Evolutionary conservation across 2,888 invertebrate species (phyloP), one percentile per base, ranked within the genome.

Genomic region (Spatulosminthurus flaviceps): DNA sequence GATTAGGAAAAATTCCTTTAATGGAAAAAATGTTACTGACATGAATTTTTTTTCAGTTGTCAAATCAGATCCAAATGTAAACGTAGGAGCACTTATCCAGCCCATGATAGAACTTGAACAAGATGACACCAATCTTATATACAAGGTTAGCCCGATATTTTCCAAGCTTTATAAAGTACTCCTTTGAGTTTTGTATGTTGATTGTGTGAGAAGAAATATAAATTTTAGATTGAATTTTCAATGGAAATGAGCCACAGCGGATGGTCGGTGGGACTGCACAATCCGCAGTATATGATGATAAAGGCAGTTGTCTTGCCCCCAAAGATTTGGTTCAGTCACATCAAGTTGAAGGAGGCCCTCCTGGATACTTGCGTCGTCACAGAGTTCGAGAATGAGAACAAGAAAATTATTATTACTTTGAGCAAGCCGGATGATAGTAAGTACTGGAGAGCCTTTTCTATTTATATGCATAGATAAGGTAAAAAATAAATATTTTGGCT

Each of bases 341-440:
- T 73, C 1, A 73, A 60, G 51, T 28, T 73, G 5, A 51, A 28
- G 19, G 60, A 73, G 13, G 4, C 24, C 13, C n/a, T 73, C 9
- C n/a, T 21, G 11, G 73, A 73, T 26, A 21, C 26, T 4, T 60
- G 28, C 19, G 1, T 73, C 19, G n/a, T n/a, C 26, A 43, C 43
- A 16, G 43, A 42, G 60, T 61, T 73, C n/a, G 60, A 73, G n/a
- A 61, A 60, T 60, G 43, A 73, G n/a, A 29, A 13, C 29, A 11
- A 21, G 24, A 73, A 73, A n/a, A 19, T 61, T 51, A 60, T 73
- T 9, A 7, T 73, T 7, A 73, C 73, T 13, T 5, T 73, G 2
- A 9, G 5, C 11, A 73, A 73, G 26, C 60, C 73, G 1, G 26
- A 43, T 43, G 11, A 22, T 22, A 72, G 71, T 72, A 43, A 42